Percentiles rank a stretch among this genome's conserved stretches.
phyloP scores from a whole-genome alignment of 2,888 invertebrate genomes.

The Troilus luridus region DNA sequence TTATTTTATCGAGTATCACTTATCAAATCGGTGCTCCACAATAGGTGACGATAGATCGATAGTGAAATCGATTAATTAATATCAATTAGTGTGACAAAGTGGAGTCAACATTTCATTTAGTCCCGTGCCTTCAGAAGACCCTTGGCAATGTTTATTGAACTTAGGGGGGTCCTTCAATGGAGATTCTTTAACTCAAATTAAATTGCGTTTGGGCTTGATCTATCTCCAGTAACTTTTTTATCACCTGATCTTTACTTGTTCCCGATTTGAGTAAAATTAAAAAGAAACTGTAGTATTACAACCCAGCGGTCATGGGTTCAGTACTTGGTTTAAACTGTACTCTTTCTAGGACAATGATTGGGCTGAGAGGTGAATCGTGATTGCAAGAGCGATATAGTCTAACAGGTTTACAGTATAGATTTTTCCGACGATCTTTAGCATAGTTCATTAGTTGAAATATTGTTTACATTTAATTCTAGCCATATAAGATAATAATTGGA shows the following conservation, averaged over 20 bases:
- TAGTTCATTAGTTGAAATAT: too few species aligned
- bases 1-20: not conserved
- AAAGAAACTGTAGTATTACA: too few species aligned
- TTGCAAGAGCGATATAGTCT: not conserved
- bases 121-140: not conserved
- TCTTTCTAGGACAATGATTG: too few species aligned
- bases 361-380: too few species aligned
- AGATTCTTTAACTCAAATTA: not conserved
- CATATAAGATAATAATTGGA: too few species aligned
- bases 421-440: too few species aligned
- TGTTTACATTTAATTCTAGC: too few species aligned
- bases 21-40: not conserved
- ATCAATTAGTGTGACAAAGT: not conserved
- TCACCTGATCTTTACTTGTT: not conserved
- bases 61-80: not conserved
- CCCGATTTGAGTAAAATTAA: too few species aligned
- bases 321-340: too few species aligned
- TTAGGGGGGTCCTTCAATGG: not conserved
- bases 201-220: not conserved
- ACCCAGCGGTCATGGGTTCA: too few species aligned
- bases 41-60: not conserved
- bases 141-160: not conserved
- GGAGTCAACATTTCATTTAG: slow-evolving; percentile 2
- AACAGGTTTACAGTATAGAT: not conserved
- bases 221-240: not conserved